Percentiles rank a stretch among this genome's conserved stretches.
Evolutionary conservation across 2,888 invertebrate genomes (phyloP).

Genomic region (Stenchaetothrips biformis): DNA sequence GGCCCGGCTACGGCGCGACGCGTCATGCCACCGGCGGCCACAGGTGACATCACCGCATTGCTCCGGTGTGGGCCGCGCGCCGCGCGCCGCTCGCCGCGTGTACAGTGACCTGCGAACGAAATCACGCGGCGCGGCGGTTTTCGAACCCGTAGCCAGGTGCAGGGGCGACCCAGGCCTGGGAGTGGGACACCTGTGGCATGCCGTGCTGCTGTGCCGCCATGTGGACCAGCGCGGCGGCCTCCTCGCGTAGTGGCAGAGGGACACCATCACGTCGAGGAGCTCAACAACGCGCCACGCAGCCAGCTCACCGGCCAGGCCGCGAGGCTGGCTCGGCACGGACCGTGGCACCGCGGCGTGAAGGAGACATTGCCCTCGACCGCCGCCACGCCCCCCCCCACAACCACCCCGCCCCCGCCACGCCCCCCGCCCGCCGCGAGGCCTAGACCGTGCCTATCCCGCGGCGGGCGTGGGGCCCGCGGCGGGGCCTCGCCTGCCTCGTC

Average conservation of each 20-base stretch:
- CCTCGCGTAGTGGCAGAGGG: too few relatives aligned
- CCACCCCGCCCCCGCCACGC: background rate
- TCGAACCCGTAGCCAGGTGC: too few relatives aligned
- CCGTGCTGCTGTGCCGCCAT: too few relatives aligned
- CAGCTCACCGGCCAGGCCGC: too few relatives aligned
- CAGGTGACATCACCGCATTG: background rate
- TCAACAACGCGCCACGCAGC: background rate
- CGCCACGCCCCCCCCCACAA: background rate
- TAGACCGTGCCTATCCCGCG: too few relatives aligned
- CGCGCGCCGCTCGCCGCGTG: background rate
- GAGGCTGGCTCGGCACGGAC: background rate
- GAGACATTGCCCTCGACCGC: conserved; percentile 1
- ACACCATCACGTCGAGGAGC: background rate
- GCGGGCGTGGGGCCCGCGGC: too few relatives aligned
- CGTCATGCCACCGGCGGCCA: background rate
- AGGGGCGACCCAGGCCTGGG: too few relatives aligned
- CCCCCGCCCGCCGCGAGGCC: too few relatives aligned
- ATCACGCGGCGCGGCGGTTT: too few relatives aligned
- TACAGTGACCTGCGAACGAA: background rate
- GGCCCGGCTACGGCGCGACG: background rate
- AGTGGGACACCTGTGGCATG: too few relatives aligned
- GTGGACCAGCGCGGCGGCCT: too few relatives aligned
- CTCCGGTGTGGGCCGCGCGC: background rate
- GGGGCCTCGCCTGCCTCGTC: too few relatives aligned
- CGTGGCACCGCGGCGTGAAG: background rate